Base-by-base conservation (phyloP, 2,797 vertebrate species). In the Zenarchopterus dispar region DNA sequence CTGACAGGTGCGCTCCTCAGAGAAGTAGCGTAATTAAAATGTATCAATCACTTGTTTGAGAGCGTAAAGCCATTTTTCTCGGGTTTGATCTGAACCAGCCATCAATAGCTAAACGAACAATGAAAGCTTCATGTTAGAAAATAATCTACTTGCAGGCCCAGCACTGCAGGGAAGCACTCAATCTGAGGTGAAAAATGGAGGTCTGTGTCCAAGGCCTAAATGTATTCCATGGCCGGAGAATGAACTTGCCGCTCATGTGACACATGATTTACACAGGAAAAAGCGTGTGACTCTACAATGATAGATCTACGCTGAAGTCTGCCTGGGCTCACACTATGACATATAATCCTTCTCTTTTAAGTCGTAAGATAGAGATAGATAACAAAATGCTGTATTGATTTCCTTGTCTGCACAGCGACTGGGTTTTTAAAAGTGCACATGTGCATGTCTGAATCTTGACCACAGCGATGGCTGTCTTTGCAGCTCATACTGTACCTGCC, bases 271-370 rank as follows among this genome's bases (percentile, higher is more conserved):
- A 94, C 92, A 91, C 90, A 88, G 91, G 91, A 92, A 90, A 90
- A 92, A 92, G 89, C 89, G 88, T 69, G 82, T 85, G 90, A 92
- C 91, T 88, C 88, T 88, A 90, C 91, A 77, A 90, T 94, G 93
- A 94, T 91, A 87, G 90, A 94, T 93, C 79, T 89, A 33, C 69
- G 86, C 79, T 82, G 71, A 69, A 80, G 87, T 85, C 90, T 87
- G 90, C 89, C 91, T 89, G 88, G 88, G 89, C 87, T 92, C 87
- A 88, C 87, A 86, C 89, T 88, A 72, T 94, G 93, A 93, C 93
- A 92, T 87, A 84, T 88, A 92, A 94, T 94, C 92, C 89, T 90
- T 94, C 92, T 93, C 89, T 92, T 93, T 94, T 93, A 94, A 93
- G 86, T 90, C 88, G 90, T 86, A 83, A 91, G 91, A 94, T 93